Evolutionary conservation across 2,888 invertebrate genomes (phyloP).

Genomic region (Lithophane semibrunnea): DNA sequence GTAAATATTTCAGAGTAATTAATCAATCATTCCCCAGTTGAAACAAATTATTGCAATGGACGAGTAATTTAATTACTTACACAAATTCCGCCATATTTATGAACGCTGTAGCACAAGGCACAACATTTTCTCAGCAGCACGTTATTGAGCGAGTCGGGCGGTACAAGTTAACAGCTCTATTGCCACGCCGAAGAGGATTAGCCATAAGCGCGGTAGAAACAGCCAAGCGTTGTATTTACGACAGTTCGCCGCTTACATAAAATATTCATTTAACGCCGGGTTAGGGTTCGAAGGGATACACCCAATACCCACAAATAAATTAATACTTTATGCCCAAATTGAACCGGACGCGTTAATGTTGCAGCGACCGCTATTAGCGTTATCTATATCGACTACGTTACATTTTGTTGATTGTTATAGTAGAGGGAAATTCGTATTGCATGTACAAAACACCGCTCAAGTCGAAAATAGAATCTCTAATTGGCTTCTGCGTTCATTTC

Average conservation of each 20-base stretch:
- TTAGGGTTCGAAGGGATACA: slow-evolving; percentile 64
- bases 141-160: slow-evolving; percentile 16
- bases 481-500: slow-evolving; percentile 12
- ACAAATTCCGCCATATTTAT: background rate
- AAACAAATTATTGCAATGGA: background rate
- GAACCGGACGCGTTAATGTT: slow-evolving; percentile 65
- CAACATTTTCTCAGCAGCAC: slow-evolving; percentile 1
- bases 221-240: slow-evolving; percentile 68
- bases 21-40: background rate
- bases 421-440: background rate
- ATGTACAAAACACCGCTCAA: background rate
- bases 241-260: slow-evolving; percentile 65
- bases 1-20: slow-evolving; percentile 3
- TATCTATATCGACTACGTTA: slow-evolving; percentile 22
- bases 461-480: slow-evolving; percentile 9
- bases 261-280: slow-evolving; percentile 73
- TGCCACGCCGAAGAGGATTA: slow-evolving; percentile 56
- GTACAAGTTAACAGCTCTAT: slow-evolving; percentile 51
- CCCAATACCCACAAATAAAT: slow-evolving; percentile 73
- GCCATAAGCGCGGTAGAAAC: slow-evolving; percentile 63
- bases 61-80: background rate
- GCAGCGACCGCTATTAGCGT: slow-evolving; percentile 41
- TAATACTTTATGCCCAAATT: slow-evolving; percentile 67
- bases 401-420: slow-evolving; percentile 13
- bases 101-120: background rate